Conservation (phyloP, 1,140 invertebrate species). For the Bilobella aurantiaca region DNA sequence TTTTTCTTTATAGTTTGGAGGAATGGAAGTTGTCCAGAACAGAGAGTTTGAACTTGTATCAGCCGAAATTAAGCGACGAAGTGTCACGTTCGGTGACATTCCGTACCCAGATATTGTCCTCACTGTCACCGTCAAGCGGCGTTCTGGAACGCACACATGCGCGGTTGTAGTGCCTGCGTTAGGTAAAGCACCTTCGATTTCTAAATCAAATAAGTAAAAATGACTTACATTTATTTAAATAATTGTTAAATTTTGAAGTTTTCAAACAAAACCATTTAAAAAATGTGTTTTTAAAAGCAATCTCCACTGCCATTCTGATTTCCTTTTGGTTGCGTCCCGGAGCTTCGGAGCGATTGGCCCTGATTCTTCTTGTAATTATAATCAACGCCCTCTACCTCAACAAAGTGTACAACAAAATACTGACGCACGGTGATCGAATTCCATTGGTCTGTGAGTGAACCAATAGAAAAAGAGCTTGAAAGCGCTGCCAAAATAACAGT, state of each 20-base stretch:
- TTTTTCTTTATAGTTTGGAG: constrained; percentile 18
- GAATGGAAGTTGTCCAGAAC: constrained; percentile 12
- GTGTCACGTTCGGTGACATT: background rate
- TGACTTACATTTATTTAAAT: background rate
- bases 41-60: constrained; percentile 26
- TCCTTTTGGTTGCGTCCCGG: constrained; percentile 31
- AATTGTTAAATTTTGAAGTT: too few species aligned
- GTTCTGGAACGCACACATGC: constrained; percentile 21
- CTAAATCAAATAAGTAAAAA: too few species aligned
- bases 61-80: constrained; percentile 2
- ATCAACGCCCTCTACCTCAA: constrained; percentile 25
- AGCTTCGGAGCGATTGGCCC: constrained; percentile 17
- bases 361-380: constrained; percentile 22
- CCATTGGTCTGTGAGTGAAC: constrained; percentile 28
- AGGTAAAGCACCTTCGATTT: constrained; percentile 20
- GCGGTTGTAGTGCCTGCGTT: constrained; percentile 31
- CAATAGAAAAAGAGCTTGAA: background rate
- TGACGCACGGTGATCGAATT: constrained; percentile 28
- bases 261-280: too few species aligned
- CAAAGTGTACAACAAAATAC: constrained; percentile 27
- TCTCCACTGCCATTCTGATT: constrained; percentile 26
- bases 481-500: too few species aligned
- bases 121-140: constrained; percentile 10
- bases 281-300: constrained; percentile 18
- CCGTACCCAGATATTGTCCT: constrained; percentile 25